Evolutionary conservation across 64 coral and sea anemone genomes (phyloP).

Genomic region (Montipora efflorescens): DNA sequence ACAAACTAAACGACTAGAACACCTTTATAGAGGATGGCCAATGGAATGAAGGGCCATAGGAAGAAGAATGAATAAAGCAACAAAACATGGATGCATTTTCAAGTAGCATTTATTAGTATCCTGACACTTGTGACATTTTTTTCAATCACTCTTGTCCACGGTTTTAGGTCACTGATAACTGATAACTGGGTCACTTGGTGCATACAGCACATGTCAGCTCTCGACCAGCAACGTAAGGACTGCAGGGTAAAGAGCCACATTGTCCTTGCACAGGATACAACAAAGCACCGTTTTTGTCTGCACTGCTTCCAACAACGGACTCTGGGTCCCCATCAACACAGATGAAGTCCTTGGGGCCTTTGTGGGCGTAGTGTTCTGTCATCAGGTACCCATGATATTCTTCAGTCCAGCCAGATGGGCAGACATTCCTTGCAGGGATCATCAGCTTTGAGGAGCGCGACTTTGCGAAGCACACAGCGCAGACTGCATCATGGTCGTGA

Average conservation of each 20-base stretch:
- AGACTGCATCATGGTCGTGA: neutral
- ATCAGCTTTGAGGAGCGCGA: neutral
- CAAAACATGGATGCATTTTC: too few relatives aligned
- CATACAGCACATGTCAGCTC: conserved; percentile 48
- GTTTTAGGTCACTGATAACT: too few relatives aligned
- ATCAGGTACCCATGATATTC: too few relatives aligned
- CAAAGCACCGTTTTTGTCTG: neutral
- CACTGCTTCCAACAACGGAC: neutral
- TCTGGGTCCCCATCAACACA: neutral
- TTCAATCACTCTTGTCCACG: too few relatives aligned
- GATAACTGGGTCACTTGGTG: neutral
- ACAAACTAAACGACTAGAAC: too few relatives aligned
- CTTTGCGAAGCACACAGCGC: neutral
- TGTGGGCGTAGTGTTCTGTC: too few relatives aligned
- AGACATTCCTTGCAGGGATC: neutral
- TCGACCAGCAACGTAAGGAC: conserved; percentile 1
- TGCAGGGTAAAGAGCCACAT: conserved; percentile 19
- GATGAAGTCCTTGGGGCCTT: neutral
- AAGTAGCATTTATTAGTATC: too few relatives aligned
- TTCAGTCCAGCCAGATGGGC: too few relatives aligned
- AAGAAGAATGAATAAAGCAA: too few relatives aligned
- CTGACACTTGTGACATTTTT: too few relatives aligned
- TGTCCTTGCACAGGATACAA: neutral
- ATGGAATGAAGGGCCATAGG: too few relatives aligned
- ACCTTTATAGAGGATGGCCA: too few relatives aligned